Evolutionary conservation across 2,888 invertebrate genomes (phyloP).

Genomic region (Leptura quadrifasciata): DNA sequence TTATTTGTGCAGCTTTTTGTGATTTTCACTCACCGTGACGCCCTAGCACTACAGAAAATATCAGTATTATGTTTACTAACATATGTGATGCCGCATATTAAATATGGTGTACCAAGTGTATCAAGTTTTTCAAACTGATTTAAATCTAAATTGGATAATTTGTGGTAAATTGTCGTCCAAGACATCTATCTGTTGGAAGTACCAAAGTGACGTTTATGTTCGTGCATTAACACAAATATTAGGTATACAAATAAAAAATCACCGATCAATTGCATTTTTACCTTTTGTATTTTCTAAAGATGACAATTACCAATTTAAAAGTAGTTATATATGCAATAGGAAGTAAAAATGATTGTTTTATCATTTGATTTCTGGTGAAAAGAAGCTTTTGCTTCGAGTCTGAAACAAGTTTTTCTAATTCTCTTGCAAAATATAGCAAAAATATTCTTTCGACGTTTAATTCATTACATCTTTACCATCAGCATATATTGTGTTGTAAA

Average conservation of each 20-base stretch:
- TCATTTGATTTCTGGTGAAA: too few relatives aligned
- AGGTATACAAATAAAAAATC: background rate
- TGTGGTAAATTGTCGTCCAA: background rate
- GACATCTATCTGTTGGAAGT: background rate
- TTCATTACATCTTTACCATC: too few relatives aligned
- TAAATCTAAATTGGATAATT: background rate
- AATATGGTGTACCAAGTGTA: slow-evolving; percentile 7
- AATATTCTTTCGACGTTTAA: too few relatives aligned
- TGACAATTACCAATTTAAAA: background rate
- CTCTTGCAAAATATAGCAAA: too few relatives aligned
- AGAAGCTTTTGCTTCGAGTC: too few relatives aligned
- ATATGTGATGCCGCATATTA: slow-evolving; percentile 7
- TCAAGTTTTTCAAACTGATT: background rate
- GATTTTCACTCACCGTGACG: slow-evolving; percentile 39
- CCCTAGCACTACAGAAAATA: slow-evolving; percentile 38
- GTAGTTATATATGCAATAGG: too few relatives aligned
- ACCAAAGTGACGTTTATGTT: background rate
- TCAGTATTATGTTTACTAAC: slow-evolving; percentile 46
- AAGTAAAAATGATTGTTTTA: too few relatives aligned
- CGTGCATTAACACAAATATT: background rate
- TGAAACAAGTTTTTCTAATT: too few relatives aligned
- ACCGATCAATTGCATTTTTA: background rate
- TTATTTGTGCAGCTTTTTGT: slow-evolving; percentile 44
- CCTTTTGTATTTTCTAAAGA: background rate
- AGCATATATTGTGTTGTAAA: too few relatives aligned